phyloP scores from a whole-genome alignment of 2,888 invertebrate species.

The Xestia xanthographa region DNA sequence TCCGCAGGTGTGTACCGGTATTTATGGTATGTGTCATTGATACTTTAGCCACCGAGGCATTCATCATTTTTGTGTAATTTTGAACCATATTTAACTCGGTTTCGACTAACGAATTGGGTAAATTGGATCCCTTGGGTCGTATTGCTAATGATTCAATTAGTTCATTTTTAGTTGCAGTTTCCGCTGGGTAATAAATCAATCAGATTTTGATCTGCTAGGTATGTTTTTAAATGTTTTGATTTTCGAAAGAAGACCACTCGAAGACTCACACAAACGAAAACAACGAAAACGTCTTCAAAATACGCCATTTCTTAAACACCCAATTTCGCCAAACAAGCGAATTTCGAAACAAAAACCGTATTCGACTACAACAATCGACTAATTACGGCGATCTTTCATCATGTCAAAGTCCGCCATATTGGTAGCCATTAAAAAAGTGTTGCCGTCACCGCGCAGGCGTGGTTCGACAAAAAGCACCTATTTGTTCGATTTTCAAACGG shows the following conservation, averaged over 20 bases:
- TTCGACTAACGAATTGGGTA: constrained; percentile 48
- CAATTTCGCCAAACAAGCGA: constrained; percentile 43
- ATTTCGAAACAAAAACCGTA: constrained; percentile 53
- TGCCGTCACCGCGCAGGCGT: constrained; percentile 76
- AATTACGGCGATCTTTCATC: constrained; percentile 66
- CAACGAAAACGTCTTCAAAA: constrained; percentile 24
- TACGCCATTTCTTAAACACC: constrained; percentile 42
- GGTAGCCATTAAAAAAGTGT: constrained; percentile 75
- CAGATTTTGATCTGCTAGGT: constrained; percentile 1
- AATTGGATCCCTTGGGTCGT: constrained; percentile 42
- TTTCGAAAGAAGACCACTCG: background rate
- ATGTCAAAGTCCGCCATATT: constrained; percentile 73
- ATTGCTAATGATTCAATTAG: constrained; percentile 62
- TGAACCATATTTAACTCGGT: constrained; percentile 52
- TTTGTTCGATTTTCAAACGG: constrained; percentile 83
- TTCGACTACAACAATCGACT: constrained; percentile 63
- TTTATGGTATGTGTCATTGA: constrained; percentile 78
- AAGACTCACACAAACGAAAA: background rate
- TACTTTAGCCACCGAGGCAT: constrained; percentile 69
- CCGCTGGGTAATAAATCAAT: constrained; percentile 36
- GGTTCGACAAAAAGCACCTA: constrained; percentile 81
- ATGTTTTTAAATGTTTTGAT: background rate
- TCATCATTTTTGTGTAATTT: constrained; percentile 69
- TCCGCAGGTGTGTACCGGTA: constrained; percentile 82
- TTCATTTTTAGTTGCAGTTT: constrained; percentile 45